These are phyloP conservation scores for Coelopa frigida DNA, from an alignment of 1,140 invertebrate genomes.

Conservation along the genomic window DNA sequence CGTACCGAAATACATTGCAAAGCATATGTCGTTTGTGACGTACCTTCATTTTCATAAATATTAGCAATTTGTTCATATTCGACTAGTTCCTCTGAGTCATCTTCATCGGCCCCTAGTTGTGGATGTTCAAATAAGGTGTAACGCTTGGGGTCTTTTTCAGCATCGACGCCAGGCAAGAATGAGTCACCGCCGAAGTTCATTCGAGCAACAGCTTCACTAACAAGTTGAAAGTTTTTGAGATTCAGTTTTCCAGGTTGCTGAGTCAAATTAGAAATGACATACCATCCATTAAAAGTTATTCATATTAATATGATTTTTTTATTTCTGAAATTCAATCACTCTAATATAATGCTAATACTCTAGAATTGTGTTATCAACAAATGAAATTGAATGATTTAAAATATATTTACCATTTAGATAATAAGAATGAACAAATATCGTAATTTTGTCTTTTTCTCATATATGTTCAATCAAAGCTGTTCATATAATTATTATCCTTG, in stretches of 20 bases:
- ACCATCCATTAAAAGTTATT: no score
- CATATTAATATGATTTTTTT: no score
- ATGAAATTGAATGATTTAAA: no score
- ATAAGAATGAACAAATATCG: no score
- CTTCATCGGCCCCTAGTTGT: conserved; percentile 72
- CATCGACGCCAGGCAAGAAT: conserved; percentile 30
- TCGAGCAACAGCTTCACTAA: conserved; percentile 70
- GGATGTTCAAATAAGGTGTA: conserved; percentile 56
- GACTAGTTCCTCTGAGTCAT: conserved; percentile 47
- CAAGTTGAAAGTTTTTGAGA: conserved; percentile 79
- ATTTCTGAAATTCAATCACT: no score
- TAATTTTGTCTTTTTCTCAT: no score
- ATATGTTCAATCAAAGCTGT: no score
- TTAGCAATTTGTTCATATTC: conserved; percentile 45
- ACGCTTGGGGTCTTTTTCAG: conserved; percentile 29
- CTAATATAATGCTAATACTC: no score
- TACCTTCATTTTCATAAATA: conserved; percentile 49
- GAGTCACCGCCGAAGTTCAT: conserved; percentile 57
- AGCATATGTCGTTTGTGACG: conserved; percentile 49
- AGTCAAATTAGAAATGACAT: no score
- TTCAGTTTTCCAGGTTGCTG: conserved; percentile 84
- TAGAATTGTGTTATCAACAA: no score
- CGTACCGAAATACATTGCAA: conserved; percentile 34
- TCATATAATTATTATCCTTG: no score
- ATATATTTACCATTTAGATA: no score